These are phyloP conservation scores for Nestor notabilis DNA, from an alignment of 2,113 vertebrate genomes.

Conservation along the genomic window DNA sequence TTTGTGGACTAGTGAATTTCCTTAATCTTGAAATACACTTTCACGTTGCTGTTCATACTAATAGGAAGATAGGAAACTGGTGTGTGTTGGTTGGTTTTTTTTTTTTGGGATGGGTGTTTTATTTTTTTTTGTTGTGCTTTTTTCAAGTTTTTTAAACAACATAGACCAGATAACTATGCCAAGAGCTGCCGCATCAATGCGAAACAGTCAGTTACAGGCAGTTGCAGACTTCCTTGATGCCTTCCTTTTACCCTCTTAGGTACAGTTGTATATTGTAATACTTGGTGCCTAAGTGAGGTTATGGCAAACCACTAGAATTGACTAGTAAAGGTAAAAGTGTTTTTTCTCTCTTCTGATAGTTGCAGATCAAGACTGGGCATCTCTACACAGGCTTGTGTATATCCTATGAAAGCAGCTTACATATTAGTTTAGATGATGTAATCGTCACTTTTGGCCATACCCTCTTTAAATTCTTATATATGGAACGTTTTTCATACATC, in stretches of 20 bases:
- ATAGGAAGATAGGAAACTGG: neutral
- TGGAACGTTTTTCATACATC: neutral
- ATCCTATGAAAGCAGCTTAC: neutral
- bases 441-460: neutral
- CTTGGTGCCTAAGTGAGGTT: neutral
- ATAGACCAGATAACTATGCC: neutral
- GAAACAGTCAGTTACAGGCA: neutral
- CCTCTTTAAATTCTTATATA: neutral
- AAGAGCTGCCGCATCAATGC: neutral
- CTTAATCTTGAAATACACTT: neutral
- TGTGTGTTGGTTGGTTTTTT: neutral
- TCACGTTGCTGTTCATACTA: neutral
- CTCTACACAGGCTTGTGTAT: neutral
- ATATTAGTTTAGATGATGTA: neutral
- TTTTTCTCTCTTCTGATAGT: neutral
- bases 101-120: neutral
- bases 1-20: neutral
- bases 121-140: neutral
- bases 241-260: neutral
- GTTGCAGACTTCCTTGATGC: neutral
- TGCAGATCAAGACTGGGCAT: neutral
- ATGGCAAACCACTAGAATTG: neutral
- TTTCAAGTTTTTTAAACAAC: neutral
- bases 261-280: neutral
- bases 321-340: neutral